Conservation (phyloP, 1,140 invertebrate species). For the Nilaparvata lugens region DNA sequence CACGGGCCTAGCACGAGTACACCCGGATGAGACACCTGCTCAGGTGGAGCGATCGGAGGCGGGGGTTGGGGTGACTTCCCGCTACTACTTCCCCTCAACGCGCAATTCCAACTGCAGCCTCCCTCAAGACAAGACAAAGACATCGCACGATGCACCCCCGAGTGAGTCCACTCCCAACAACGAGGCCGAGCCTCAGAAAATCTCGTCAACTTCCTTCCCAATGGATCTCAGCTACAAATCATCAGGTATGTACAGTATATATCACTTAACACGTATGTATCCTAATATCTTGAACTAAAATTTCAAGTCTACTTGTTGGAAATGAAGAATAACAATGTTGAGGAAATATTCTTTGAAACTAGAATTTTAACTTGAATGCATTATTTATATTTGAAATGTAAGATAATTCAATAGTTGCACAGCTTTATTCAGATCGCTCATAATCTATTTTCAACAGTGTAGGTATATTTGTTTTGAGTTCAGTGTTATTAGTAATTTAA, state of each 20-base stretch:
- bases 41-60: neutral
- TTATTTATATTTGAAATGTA: no score
- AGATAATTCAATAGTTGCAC: no score
- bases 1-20: constrained; percentile 16
- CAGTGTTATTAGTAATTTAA: no score
- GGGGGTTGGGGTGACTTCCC: constrained; percentile 30
- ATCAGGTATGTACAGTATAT: constrained; percentile 10
- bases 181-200: neutral
- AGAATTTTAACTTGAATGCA: no score
- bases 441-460: no score
- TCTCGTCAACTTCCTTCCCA: neutral
- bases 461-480: no score
- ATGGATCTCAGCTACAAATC: constrained; percentile 23
- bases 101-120: constrained; percentile 21
- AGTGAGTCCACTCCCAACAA: neutral
- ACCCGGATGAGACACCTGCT: neutral
- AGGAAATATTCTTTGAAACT: no score
- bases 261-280: no score
- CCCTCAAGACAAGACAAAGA: neutral
- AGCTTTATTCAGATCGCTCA: no score
- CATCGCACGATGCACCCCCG: neutral
- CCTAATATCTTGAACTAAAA: no score
- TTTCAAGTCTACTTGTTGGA: no score
- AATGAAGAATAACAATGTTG: no score
- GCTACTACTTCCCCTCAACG: constrained; percentile 38